These are phyloP conservation scores for Amazona vittata DNA, from an alignment of 2,113 vertebrate genomes.

Conservation along the genomic window DNA sequence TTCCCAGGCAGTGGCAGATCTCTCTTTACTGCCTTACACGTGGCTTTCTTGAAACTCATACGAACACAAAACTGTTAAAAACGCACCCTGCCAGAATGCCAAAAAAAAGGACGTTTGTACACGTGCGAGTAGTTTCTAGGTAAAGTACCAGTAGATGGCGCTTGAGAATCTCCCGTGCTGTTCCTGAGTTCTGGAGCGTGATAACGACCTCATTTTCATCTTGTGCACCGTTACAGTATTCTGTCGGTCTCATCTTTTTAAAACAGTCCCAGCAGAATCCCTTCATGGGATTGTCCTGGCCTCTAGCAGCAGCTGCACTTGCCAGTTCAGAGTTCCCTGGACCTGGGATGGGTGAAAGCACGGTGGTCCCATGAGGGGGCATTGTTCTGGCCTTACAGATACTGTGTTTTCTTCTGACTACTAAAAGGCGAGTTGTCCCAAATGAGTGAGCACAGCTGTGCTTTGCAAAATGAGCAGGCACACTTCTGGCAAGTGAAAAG, in stretches of 20 bases:
- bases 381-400: background rate
- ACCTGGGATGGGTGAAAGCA: background rate
- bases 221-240: accelerated
- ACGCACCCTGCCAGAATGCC: accelerated
- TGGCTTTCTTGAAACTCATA: background rate
- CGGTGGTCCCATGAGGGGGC: accelerated
- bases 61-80: background rate
- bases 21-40: accelerated
- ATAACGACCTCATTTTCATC: background rate
- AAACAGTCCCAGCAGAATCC: background rate
- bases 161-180: background rate
- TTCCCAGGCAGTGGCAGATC: background rate
- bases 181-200: accelerated
- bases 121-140: accelerated
- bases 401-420: background rate
- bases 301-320: background rate
- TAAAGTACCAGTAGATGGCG: constrained; percentile 22
- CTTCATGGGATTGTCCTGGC: background rate
- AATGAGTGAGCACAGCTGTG: background rate
- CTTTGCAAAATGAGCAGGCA: background rate
- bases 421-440: background rate
- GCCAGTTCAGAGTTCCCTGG: background rate
- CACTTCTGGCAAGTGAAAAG: background rate
- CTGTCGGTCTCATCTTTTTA: accelerated
- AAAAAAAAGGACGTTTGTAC: accelerated